Percentiles rank a stretch among this genome's conserved stretches.
Conservation (phyloP, 2,888 invertebrate genomes). For the Oxytorus armatus region DNA sequence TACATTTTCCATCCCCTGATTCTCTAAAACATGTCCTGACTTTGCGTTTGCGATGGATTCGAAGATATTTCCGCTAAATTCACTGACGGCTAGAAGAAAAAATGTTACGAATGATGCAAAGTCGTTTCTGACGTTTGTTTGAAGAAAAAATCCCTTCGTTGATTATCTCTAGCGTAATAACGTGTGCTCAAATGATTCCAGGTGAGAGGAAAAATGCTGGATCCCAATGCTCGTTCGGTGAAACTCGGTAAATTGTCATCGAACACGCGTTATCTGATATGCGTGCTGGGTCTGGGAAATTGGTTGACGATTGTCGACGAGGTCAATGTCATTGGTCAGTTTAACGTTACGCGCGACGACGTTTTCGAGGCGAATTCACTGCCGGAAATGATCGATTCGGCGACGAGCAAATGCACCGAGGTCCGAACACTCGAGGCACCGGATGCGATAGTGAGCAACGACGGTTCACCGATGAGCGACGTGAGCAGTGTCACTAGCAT, state of each 20-base stretch:
- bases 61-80: no score
- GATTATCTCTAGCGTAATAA: neutral
- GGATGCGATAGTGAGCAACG: conserved; percentile 84
- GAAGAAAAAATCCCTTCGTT: conserved; percentile 1
- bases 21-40: neutral
- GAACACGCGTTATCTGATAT: conserved; percentile 93
- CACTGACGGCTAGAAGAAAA: no score
- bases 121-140: no score
- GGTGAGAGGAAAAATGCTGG: conserved; percentile 92
- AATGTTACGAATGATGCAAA: no score
- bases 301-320: conserved; percentile 86
- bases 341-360: conserved; percentile 79
- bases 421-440: conserved; percentile 91
- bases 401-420: conserved; percentile 91
- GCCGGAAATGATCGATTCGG: conserved; percentile 88
- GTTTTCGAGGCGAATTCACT: conserved; percentile 86
- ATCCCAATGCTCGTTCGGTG: conserved; percentile 90
- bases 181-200: conserved; percentile 81
- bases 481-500: conserved; percentile 89
- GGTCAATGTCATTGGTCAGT: conserved; percentile 75
- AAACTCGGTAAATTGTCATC: conserved; percentile 91
- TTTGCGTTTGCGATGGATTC: no score
- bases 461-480: conserved; percentile 84
- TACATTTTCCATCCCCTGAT: neutral
- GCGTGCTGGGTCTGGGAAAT: conserved; percentile 94